A percentile compares a stretch with the other conserved stretches of the same genome.
Evolutionary conservation across 2,888 invertebrate species (phyloP).

Genomic region (Campoletis raptor): DNA sequence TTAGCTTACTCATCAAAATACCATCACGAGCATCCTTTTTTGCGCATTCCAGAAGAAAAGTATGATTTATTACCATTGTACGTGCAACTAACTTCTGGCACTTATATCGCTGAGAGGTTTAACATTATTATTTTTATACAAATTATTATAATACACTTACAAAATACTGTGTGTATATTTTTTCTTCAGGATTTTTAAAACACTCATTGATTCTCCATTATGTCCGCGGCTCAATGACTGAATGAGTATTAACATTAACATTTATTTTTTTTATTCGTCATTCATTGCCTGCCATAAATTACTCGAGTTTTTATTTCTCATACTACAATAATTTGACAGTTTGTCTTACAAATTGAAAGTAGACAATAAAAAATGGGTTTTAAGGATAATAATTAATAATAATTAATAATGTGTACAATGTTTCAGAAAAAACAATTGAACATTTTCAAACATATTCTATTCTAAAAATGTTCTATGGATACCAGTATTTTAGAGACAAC

Average conservation of each 20-base stretch:
- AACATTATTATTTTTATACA: not conserved
- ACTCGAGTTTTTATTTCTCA: not conserved
- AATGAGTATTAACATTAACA: not conserved
- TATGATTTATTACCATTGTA: not conserved
- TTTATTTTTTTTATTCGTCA: not conserved
- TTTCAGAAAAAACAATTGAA: too few species aligned
- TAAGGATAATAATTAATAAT: too few species aligned
- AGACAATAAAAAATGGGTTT: not conserved
- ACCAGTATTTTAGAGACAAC: too few species aligned
- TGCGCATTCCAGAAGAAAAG: not conserved
- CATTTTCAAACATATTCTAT: too few species aligned
- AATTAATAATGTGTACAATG: too few species aligned
- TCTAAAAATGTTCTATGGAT: too few species aligned
- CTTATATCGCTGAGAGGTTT: not conserved
- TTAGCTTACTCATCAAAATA: not conserved
- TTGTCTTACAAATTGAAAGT: not conserved
- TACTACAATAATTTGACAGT: not conserved
- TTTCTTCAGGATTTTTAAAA: not conserved
- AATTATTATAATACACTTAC: not conserved
- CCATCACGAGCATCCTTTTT: not conserved
- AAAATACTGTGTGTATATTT: not conserved
- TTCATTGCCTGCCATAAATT: not conserved
- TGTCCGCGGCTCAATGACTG: too few species aligned
- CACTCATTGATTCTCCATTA: not conserved
- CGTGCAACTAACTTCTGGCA: not conserved